Conservation (phyloP, 1,140 invertebrate genomes). For the Caenorhabditis elegans region DNA sequence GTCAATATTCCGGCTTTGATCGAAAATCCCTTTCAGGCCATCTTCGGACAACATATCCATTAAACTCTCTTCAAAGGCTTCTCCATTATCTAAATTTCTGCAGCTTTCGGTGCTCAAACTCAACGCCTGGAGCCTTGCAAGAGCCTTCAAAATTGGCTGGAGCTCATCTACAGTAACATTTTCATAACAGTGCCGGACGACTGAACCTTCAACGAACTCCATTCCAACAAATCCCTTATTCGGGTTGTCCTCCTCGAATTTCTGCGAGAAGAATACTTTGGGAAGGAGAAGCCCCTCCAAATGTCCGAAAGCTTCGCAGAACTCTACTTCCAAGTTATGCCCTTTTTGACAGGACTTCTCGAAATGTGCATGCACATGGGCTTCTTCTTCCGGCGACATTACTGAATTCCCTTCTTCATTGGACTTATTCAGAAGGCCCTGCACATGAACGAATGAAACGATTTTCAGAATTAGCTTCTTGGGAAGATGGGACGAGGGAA, state of each 20-base stretch:
- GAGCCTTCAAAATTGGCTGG: background rate
- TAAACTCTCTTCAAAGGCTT: background rate
- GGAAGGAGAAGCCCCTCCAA: background rate
- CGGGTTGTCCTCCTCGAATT: background rate
- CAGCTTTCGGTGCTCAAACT: background rate
- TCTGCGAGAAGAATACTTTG: background rate
- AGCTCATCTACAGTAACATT: background rate
- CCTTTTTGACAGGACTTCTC: background rate
- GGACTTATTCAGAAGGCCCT: too few species aligned
- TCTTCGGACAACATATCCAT: background rate
- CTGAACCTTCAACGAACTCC: background rate
- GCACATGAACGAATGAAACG: background rate
- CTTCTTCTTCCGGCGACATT: background rate
- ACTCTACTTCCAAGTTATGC: background rate
- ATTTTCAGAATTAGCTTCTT: background rate
- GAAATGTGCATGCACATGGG: background rate
- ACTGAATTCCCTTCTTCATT: background rate
- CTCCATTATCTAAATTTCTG: background rate
- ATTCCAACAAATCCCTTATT: conserved; percentile 2
- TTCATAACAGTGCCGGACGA: background rate
- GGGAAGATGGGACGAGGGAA: background rate
- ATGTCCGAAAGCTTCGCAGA: background rate
- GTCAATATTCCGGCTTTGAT: background rate
- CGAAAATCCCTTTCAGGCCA: background rate
- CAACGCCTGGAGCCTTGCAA: background rate